Percentiles rank a stretch among this genome's conserved stretches.
Evolutionary conservation across 2,113 vertebrate genomes (phyloP).

Genomic region (Synodontis membranacea): DNA sequence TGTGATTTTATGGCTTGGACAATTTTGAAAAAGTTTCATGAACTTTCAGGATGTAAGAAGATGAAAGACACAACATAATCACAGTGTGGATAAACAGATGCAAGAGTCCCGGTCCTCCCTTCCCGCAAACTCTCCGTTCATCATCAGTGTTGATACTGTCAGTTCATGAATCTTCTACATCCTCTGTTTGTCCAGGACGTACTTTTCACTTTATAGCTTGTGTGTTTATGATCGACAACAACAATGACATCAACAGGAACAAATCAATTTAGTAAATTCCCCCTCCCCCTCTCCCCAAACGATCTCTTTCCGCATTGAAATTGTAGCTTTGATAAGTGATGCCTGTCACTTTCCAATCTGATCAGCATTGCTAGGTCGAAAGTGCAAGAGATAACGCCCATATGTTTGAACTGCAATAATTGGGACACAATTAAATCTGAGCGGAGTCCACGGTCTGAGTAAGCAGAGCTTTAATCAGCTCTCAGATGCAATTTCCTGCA

Average conservation of each 20-base stretch:
- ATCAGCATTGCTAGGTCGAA: constrained; percentile 1
- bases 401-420: constrained; percentile 30
- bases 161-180: neutral
- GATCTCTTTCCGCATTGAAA: neutral
- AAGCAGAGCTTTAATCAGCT: constrained; percentile 51
- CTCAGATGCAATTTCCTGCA: constrained; percentile 54
- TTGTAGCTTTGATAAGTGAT: neutral
- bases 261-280: neutral
- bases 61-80: neutral
- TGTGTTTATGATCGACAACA: constrained; percentile 8
- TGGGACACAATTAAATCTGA: constrained; percentile 45
- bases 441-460: constrained; percentile 20
- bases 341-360: constrained; percentile 36
- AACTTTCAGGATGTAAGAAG: neutral
- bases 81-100: neutral
- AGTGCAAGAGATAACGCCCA: constrained; percentile 25
- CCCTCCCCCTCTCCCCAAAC: neutral
- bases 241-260: constrained; percentile 19
- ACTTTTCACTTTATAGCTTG: neutral
- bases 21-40: neutral
- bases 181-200: neutral
- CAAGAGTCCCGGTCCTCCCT: neutral
- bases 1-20: neutral
- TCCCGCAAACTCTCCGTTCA: neutral
- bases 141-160: neutral